Evolutionary conservation across 2,113 vertebrate genomes (phyloP), one percentile per base, ranked within the genome.

Genomic region (Scomber japonicus): DNA sequence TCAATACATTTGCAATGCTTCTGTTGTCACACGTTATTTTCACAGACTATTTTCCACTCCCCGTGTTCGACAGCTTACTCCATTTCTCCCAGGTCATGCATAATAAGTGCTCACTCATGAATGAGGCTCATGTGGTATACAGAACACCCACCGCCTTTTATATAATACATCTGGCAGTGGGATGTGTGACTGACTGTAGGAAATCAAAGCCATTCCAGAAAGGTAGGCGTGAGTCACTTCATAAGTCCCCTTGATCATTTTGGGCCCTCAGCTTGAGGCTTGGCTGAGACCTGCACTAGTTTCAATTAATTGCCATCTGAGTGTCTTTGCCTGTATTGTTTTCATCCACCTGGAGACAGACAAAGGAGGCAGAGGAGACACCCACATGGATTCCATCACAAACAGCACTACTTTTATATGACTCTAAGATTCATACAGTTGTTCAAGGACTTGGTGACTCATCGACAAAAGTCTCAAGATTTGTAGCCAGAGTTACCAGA

Each of bases 271-370:
- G 63, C 81, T 77, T 1, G 3, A 49, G 56, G 63, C 65, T 77
- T 75, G 81, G 83, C 82, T 78, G 62, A 85, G 75, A 70, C 71
- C 62, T 51, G 71, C 79, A 64, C 71, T 71, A 44, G 68, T 80
- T 86, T 76, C 84, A 85, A 82, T 90, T 88, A 67, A 62, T 73
- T 83, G 62, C 40, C 81, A 66, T 88, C 67, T 24, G 27, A 21
- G 13, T 45, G 85, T 74, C 78, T 80, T 89, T 88, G 64, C 44
- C 67, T 15, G 35, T 24, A 35, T 84, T 84, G 75, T 84, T 84
- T 76, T 51, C 68, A 79, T 84, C 76, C 81, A 65, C 24, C 11
- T 6, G 45, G 45, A 68, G 79, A 72, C 19, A 49, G 19, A 63
- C 44, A 71, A 81, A 13, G 48, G 72, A 75, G 75, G 49, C 65